Percentiles rank a stretch among this genome's conserved stretches.
These are phyloP conservation scores for Arenaria interpres DNA, from an alignment of 2,113 vertebrate genomes.

Conservation along the genomic window DNA sequence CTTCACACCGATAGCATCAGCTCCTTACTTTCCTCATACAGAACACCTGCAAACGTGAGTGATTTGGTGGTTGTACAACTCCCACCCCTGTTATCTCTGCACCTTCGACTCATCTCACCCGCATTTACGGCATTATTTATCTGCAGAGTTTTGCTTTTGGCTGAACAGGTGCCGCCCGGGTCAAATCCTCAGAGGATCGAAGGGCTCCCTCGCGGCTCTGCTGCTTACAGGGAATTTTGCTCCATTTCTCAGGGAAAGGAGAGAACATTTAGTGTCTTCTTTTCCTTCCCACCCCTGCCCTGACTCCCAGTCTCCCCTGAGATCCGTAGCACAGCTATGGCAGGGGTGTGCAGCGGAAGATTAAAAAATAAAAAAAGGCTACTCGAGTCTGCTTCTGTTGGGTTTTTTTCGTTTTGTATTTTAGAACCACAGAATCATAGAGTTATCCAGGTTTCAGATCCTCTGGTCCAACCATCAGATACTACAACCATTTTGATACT, in stretches of 20 bases:
- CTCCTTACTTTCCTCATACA: neutral
- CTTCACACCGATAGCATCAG: neutral
- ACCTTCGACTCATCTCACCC: neutral
- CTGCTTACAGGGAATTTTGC: neutral
- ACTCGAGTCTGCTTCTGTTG: neutral
- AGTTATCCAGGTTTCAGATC: no score
- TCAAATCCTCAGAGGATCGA: neutral
- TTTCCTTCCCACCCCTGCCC: accelerated
- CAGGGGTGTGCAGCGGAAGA: accelerated
- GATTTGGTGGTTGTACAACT: neutral
- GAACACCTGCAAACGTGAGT: neutral
- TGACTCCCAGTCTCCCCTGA: neutral
- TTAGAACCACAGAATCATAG: no score
- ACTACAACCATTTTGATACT: neutral
- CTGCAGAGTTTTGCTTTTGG: neutral
- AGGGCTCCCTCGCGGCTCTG: neutral
- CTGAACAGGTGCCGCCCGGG: neutral
- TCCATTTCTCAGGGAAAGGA: neutral
- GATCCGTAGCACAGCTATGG: neutral
- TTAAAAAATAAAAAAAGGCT: neutral
- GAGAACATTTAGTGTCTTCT: neutral
- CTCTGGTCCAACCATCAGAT: no score
- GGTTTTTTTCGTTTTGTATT: neutral
- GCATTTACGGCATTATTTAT: neutral
- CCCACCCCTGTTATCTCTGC: neutral